These are phyloP conservation scores for Phaethon lepturus DNA, from an alignment of 2,113 vertebrate genomes.

Conservation along the genomic window DNA sequence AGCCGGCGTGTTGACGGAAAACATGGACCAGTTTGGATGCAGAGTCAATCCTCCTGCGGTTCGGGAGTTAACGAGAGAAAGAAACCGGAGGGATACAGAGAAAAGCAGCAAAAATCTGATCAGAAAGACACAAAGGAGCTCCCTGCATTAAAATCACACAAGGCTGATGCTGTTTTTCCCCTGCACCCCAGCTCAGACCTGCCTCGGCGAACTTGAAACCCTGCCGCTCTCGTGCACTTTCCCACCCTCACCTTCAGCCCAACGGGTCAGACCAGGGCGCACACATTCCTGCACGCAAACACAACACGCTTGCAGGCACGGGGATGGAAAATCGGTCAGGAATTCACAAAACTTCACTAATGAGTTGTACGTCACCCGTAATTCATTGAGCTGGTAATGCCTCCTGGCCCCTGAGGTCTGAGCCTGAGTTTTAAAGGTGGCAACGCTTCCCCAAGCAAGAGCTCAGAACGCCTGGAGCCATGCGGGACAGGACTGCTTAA, in stretches of 20 bases:
- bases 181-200: not conserved
- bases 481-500: not conserved
- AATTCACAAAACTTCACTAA: not conserved
- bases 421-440: not conserved
- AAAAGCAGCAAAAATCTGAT: not conserved
- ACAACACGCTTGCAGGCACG: rapidly evolving
- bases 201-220: not conserved
- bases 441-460: not conserved
- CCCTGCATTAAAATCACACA: not conserved
- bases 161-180: not conserved
- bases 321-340: not conserved
- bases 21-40: not conserved
- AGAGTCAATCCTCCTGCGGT: not conserved
- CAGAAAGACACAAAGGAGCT: not conserved
- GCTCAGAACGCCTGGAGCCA: not conserved
- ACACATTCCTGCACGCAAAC: not conserved
- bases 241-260: not conserved
- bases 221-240: not conserved
- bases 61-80: not conserved
- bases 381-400: not conserved
- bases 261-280: not conserved
- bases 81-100: not conserved
- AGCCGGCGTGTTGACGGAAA: conserved; percentile 2
- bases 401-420: not conserved
- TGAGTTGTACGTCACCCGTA: not conserved